Evolutionary conservation across 1,140 invertebrate species (phyloP).

Genomic region (Phthorimaea operculella): DNA sequence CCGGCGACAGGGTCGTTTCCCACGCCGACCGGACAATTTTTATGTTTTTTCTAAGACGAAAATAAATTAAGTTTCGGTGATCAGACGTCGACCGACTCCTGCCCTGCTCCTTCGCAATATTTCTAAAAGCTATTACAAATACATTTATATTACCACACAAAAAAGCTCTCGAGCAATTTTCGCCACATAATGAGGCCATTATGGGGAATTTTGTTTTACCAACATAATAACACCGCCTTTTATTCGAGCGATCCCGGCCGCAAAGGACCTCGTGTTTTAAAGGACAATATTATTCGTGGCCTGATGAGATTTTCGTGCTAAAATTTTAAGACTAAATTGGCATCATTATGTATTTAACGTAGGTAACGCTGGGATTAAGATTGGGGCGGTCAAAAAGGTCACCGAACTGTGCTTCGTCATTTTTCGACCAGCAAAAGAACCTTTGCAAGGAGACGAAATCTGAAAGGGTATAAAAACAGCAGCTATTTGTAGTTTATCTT

Average conservation of each 20-base stretch:
- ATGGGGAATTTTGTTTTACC: slow-evolving; percentile 67
- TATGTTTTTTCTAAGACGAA: slow-evolving; percentile 46
- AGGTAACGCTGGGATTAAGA: slow-evolving; percentile 37
- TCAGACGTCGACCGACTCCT: slow-evolving; percentile 55
- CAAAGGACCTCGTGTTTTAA: slow-evolving; percentile 55
- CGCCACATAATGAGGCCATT: slow-evolving; percentile 67
- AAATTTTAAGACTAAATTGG: slow-evolving; percentile 62
- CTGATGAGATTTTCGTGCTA: slow-evolving; percentile 64
- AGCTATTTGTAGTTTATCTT: too few relatives aligned
- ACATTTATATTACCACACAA: slow-evolving; percentile 66
- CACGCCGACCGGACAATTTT: slow-evolving; percentile 58
- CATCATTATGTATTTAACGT: slow-evolving; percentile 56
- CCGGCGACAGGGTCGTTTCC: slow-evolving; percentile 63
- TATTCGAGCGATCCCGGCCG: slow-evolving; percentile 52
- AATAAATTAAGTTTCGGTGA: slow-evolving; percentile 67
- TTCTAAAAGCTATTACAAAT: slow-evolving; percentile 67
- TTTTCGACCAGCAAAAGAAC: neutral
- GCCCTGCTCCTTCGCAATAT: slow-evolving; percentile 62
- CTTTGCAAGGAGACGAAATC: too few relatives aligned
- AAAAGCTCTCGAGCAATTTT: slow-evolving; percentile 65
- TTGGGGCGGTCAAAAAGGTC: slow-evolving; percentile 30
- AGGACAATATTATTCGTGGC: slow-evolving; percentile 60
- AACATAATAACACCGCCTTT: slow-evolving; percentile 66
- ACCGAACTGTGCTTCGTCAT: slow-evolving; percentile 9
- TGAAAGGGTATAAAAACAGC: too few relatives aligned